Evolutionary conservation across 2,113 vertebrate genomes (phyloP).

Genomic region (Pelusios castaneus): DNA sequence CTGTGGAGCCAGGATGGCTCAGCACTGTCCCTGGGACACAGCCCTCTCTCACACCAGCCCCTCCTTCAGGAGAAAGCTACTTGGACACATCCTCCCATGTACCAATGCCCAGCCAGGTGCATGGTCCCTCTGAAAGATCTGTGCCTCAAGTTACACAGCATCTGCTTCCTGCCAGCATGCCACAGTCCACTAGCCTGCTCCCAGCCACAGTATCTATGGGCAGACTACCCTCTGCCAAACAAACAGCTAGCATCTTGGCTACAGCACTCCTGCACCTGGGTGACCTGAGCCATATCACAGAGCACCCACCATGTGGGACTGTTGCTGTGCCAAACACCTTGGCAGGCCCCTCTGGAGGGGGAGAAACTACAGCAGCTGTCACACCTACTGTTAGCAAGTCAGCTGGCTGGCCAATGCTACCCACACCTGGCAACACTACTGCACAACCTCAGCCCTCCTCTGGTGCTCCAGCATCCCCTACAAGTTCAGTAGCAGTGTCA

Average conservation of each 20-base stretch:
- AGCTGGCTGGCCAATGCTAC: accelerated
- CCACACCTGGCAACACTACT: not conserved
- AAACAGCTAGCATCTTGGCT: not conserved
- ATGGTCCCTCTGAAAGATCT: not conserved
- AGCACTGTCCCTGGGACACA: not conserved
- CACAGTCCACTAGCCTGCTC: not conserved
- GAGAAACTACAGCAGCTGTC: not conserved
- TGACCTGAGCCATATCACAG: not conserved
- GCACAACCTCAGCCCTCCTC: too few species aligned
- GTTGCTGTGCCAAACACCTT: not conserved
- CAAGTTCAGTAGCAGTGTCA: not conserved
- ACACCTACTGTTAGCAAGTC: not conserved
- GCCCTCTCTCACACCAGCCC: not conserved
- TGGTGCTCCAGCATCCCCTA: not conserved
- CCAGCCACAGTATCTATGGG: not conserved
- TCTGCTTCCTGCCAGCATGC: not conserved
- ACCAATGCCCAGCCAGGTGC: too few species aligned
- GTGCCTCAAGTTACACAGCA: not conserved
- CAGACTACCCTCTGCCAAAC: not conserved
- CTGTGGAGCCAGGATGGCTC: not conserved
- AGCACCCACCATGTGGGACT: not conserved
- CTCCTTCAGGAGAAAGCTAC: accelerated
- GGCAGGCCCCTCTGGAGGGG: not conserved
- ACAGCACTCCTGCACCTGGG: too few species aligned
- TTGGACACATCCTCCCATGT: too few species aligned